Evolutionary conservation across 2,888 invertebrate genomes (phyloP), one percentile per base, ranked within the genome.

Genomic region (Tinea semifulvella): DNA sequence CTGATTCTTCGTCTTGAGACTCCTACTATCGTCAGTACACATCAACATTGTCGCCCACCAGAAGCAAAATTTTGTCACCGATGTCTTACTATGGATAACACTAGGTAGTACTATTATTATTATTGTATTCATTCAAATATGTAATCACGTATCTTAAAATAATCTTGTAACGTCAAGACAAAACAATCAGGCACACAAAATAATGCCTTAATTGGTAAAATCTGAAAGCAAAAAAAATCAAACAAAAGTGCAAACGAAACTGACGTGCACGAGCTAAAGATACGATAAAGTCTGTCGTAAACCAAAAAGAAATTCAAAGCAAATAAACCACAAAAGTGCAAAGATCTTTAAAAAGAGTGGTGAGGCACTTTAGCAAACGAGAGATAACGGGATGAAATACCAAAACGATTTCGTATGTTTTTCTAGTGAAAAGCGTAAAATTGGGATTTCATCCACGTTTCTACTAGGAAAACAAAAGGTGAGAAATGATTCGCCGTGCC

Each of bases 401-500:
- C 40, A 40, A 40, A n/a, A 22, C 22, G 40, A 22, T 20, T 40
- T 22, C 14, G 22, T 6, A n/a, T 8, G 18, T 40, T n/a, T 22
- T 40, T 40, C 18, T 14, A 38, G 13, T 22, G 14, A 40, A n/a
- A 40, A 40, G 22, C 22, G 11, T 14, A 40, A 40, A 40, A 22
- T 40, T 40, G 40, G 40, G 40, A 40, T 40, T 40, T 40, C 40
- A 40, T 40, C 40, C 40, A 40, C 40, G 40, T 40, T 40, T 22
- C 17, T 40, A 22, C 22, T 11, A 40, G 14, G 40, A 40, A 40
- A 5, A 22, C 18, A 40, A 36, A 38, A 40, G 20, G 8, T 3
- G n/a, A 11, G 22, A 40, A 40, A 40, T 20, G n/a, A 22, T 40
- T 40, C 22, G 65, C 63, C 76, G 74, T 80, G 80, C 80, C 80